phyloP scores from a whole-genome alignment of 2,888 invertebrate genomes.

The Pherbina coryleti region DNA sequence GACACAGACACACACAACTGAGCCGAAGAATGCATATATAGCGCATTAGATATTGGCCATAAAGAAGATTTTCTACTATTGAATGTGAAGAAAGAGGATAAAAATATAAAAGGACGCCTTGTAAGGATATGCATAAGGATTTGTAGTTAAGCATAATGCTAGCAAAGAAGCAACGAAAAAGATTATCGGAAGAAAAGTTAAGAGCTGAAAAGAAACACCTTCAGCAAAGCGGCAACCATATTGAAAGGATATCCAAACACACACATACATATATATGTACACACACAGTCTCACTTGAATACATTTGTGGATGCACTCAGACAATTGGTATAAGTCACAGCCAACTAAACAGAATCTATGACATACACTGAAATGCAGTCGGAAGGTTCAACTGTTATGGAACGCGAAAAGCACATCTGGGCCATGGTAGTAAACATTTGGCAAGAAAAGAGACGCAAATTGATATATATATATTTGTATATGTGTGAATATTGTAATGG shows the following conservation, averaged over 20 bases:
- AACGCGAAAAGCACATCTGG: slow-evolving; percentile 36
- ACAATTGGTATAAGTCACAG: neutral
- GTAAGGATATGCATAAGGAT: slow-evolving; percentile 15
- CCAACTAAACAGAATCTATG: slow-evolving; percentile 31
- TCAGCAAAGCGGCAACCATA: slow-evolving; percentile 20
- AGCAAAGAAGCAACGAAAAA: neutral
- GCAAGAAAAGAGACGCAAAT: slow-evolving; percentile 8
- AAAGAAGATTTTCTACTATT: slow-evolving; percentile 27
- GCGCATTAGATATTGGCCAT: slow-evolving; percentile 5
- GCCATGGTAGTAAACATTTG: slow-evolving; percentile 29
- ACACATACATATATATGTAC: neutral
- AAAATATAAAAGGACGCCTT: neutral
- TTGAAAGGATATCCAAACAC: slow-evolving; percentile 34
- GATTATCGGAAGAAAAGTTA: neutral
- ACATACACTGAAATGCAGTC: slow-evolving; percentile 36
- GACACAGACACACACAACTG: neutral
- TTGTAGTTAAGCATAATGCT: slow-evolving; percentile 9
- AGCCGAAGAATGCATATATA: slow-evolving; percentile 15
- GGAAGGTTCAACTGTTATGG: slow-evolving; percentile 20
- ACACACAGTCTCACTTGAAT: slow-evolving; percentile 13
- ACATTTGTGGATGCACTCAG: neutral
- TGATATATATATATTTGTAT: slow-evolving; percentile 37
- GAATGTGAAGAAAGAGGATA: slow-evolving; percentile 9
- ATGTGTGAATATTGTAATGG: no score
- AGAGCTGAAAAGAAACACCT: slow-evolving; percentile 11